A percentile compares a stretch with the other conserved stretches of the same genome.
phyloP scores from a whole-genome alignment of 2,797 vertebrate genomes.

The Pseudotriccus pelzelni region DNA sequence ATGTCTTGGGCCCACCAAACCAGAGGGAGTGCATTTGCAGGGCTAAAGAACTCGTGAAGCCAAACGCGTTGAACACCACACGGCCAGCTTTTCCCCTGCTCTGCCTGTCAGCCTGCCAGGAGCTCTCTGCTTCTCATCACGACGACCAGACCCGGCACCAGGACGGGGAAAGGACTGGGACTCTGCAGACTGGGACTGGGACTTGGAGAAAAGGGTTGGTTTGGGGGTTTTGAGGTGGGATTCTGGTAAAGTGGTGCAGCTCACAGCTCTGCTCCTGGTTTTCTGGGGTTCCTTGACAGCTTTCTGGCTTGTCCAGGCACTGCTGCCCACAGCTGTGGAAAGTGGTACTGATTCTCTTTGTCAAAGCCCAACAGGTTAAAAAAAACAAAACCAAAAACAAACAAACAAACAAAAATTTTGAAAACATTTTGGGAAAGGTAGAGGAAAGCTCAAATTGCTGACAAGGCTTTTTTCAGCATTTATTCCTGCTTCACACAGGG shows the following conservation, averaged over 20 bases:
- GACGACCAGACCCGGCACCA: not conserved
- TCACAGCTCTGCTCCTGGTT: not conserved
- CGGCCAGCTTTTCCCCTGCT: not conserved
- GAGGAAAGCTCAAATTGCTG: not conserved
- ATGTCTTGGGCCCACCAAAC: rapidly evolving
- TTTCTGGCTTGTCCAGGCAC: not conserved
- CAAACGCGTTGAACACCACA: not conserved
- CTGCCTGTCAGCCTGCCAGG: not conserved
- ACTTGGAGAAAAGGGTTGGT: not conserved
- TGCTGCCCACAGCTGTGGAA: not conserved
- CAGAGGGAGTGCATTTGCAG: not conserved
- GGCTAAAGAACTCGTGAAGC: not conserved
- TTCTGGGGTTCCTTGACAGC: not conserved
- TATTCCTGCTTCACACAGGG: not conserved
- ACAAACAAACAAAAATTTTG: no score
- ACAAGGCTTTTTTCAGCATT: not conserved
- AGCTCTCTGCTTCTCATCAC: not conserved
- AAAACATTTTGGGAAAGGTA: not conserved
- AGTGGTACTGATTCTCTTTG: not conserved
- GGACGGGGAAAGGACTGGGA: not conserved
- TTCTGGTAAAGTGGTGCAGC: not conserved
- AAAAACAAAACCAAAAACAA: no score
- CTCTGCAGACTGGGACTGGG: not conserved
- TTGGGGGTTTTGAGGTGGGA: rapidly evolving
- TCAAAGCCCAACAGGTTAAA: not conserved